Conservation (phyloP, 2,113 vertebrate species). For the Muntiacus reevesi region DNA sequence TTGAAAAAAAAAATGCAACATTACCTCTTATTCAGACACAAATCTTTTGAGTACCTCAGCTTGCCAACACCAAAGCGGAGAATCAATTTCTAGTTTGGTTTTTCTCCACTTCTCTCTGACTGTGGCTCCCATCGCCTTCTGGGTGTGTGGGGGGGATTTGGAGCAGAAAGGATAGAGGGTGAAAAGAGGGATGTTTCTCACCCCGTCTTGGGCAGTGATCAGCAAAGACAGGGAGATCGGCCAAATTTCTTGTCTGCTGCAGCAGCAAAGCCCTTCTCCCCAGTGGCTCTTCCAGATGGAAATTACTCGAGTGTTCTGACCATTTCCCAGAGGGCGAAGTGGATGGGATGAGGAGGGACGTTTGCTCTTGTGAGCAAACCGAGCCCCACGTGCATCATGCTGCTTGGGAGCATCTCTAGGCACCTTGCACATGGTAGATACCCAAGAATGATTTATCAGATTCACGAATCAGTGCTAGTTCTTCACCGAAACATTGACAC, state of each 20-base stretch:
- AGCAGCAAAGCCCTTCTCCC: slow-evolving; percentile 32
- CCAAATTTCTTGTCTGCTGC: slow-evolving; percentile 59
- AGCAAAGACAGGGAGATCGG: slow-evolving; percentile 37
- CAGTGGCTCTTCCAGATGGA: slow-evolving; percentile 61
- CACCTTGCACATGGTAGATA: neutral
- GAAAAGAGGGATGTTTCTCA: neutral
- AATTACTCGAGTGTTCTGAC: slow-evolving; percentile 51
- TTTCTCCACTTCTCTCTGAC: neutral
- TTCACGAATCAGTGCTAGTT: neutral
- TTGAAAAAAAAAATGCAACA: neutral
- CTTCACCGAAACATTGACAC: neutral
- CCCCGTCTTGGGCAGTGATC: slow-evolving; percentile 45
- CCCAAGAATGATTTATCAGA: neutral
- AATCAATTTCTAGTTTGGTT: neutral
- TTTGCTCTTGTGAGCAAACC: neutral
- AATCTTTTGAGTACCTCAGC: neutral
- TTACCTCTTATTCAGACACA: neutral
- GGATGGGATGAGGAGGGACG: neutral
- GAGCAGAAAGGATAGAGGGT: neutral
- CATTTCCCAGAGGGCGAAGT: slow-evolving; percentile 41
- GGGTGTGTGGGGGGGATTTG: neutral
- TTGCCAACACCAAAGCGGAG: neutral
- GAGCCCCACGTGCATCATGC: neutral
- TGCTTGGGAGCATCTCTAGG: neutral
- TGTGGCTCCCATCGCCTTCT: neutral